Evolutionary conservation across 2,113 vertebrate genomes (phyloP).

Genomic region (Buteo buteo): DNA sequence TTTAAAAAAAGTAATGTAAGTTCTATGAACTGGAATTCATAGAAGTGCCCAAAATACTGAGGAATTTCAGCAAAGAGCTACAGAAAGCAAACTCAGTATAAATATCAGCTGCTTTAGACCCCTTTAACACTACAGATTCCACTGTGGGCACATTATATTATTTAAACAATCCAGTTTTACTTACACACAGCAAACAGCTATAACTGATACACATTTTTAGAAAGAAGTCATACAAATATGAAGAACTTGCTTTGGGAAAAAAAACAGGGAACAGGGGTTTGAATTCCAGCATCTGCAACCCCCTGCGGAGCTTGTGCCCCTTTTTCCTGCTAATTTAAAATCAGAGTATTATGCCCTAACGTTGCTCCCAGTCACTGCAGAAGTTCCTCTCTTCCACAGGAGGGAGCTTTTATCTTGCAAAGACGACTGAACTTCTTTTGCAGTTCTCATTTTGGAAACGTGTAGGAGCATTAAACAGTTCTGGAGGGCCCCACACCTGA

Average conservation of each 20-base stretch:
- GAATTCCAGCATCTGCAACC: not conserved
- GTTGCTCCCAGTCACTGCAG: not conserved
- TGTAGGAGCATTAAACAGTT: not conserved
- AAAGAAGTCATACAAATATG: not conserved
- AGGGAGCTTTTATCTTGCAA: conserved; percentile 29
- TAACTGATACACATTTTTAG: not conserved
- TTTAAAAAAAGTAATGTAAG: not conserved
- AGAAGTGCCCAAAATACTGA: not conserved
- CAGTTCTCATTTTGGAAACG: conserved; percentile 23
- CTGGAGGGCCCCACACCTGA: not conserved
- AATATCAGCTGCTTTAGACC: not conserved
- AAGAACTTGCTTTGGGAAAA: not conserved
- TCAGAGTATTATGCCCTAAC: too few species aligned
- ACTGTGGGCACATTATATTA: not conserved
- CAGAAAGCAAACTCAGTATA: not conserved
- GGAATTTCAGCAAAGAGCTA: not conserved
- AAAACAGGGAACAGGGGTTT: not conserved
- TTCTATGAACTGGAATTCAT: not conserved
- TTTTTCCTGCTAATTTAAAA: not conserved
- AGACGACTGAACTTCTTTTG: not conserved
- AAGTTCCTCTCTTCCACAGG: conserved; percentile 10
- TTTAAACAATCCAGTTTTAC: not conserved
- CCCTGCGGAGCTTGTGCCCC: not conserved
- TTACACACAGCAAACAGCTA: not conserved
- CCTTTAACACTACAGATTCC: not conserved